These are phyloP conservation scores for Lampris incognitus DNA, from an alignment of 2,113 vertebrate species.

Conservation along the genomic window DNA sequence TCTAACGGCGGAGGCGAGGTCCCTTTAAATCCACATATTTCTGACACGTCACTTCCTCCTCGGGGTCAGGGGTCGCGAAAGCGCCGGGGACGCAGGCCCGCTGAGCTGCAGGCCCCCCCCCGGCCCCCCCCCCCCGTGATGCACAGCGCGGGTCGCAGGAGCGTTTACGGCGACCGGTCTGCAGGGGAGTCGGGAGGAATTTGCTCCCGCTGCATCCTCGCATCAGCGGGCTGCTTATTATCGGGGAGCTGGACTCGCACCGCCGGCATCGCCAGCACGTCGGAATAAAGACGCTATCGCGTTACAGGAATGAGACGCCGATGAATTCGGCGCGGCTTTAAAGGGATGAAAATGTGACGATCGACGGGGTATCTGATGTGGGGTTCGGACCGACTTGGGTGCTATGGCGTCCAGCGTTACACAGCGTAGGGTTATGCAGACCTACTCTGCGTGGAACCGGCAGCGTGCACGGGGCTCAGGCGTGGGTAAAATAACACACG, in stretches of 20 bases:
- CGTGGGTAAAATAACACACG: slow-evolving; percentile 17
- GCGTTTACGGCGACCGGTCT: background rate
- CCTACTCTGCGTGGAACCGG: no score
- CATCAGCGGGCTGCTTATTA: no score
- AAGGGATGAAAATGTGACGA: no score
- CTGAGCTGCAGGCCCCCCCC: background rate
- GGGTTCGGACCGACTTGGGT: background rate
- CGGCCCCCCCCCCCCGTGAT: no score
- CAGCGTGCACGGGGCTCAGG: background rate
- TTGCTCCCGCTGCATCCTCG: background rate
- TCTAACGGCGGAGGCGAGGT: slow-evolving; percentile 44
- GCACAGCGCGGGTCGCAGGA: slow-evolving; percentile 10
- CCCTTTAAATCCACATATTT: slow-evolving; percentile 35
- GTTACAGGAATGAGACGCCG: no score
- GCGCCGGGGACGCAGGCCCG: slow-evolving; percentile 18
- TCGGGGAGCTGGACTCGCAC: no score
- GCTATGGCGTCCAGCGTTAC: background rate
- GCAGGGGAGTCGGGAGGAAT: background rate
- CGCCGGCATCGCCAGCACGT: no score
- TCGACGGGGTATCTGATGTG: background rate
- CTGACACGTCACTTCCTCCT: slow-evolving; percentile 39
- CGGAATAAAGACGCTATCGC: no score
- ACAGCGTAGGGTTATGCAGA: background rate
- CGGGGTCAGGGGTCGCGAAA: slow-evolving; percentile 59
- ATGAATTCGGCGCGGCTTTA: no score